phyloP scores from a whole-genome alignment of 2,797 vertebrate genomes.

The Cossypha niveicapilla region DNA sequence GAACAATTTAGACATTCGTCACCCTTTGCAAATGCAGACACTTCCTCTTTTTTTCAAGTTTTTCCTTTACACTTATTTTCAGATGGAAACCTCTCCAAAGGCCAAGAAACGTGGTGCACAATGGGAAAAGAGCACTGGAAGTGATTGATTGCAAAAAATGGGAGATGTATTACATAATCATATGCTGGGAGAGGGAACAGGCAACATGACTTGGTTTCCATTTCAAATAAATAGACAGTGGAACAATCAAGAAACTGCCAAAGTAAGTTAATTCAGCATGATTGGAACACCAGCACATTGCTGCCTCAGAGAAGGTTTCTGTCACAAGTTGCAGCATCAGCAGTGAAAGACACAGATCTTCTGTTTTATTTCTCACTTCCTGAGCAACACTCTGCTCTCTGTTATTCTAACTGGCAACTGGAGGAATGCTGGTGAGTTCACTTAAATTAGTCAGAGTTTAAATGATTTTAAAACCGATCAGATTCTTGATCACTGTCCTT shows the following conservation, averaged over 20 bases:
- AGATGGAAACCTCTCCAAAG: conserved; percentile 28
- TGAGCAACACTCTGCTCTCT: conserved; percentile 39
- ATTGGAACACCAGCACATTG: conserved; percentile 37
- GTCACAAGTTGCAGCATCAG: conserved; percentile 48
- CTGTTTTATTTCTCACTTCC: conserved; percentile 73
- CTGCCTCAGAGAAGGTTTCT: conserved; percentile 40
- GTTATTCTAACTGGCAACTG: conserved; percentile 40
- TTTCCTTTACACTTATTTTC: not conserved
- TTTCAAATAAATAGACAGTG: conserved; percentile 73
- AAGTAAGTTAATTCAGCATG: conserved; percentile 74
- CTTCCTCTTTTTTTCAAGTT: not conserved
- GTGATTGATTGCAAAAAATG: conserved; percentile 58
- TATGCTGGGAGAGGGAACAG: conserved; percentile 31
- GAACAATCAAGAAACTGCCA: conserved; percentile 74
- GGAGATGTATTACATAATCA: conserved; percentile 38
- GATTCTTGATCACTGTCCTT: conserved; percentile 17
- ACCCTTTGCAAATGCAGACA: conserved; percentile 5
- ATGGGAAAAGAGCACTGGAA: conserved; percentile 21
- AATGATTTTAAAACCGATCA: conserved; percentile 12
- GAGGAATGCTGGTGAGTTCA: not conserved
- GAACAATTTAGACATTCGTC: not conserved
- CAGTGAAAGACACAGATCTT: conserved; percentile 60
- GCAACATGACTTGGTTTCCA: conserved; percentile 64
- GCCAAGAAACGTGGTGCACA: not conserved
- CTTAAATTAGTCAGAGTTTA: conserved; percentile 14